Base-by-base conservation (phyloP, 2,113 vertebrate species). In the Malaclemys terrapin region DNA sequence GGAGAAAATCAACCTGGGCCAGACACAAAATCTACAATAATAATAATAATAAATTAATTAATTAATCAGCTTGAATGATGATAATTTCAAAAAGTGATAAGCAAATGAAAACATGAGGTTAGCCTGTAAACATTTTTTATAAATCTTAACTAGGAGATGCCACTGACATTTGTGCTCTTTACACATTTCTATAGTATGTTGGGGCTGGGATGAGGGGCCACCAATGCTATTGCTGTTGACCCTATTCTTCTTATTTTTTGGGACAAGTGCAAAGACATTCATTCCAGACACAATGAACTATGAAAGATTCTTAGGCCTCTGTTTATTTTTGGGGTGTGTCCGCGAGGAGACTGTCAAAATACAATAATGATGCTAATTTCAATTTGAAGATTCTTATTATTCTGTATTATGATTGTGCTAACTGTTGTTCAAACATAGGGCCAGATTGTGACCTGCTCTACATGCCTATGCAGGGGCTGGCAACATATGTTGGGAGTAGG, bases 361-460 rank as follows among this genome's bases (percentile, higher is more conserved):
- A n/a, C 31, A 35, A n/a, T n/a, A 17, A 65, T n/a, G 31, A 19
- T 69, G 16, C 16, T 81, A 62, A 45, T 45, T 82, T 86, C 54
- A 17, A 12, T 90, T 87, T 83, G 2, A 81, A 62, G 20, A 45
- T 88, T 12, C 47, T 82, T 62, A 47, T 27, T 49, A 38, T 25
- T 16, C 80, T 80, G 38, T 79, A 24, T 56, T 79, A 8, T 69
- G 35, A 11, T 59, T 13, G 12, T 76, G 81, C 62, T 82, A 88
- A 6, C 49, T 0, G 0, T 50, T 56, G 19, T 20, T 87, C 29
- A 85, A n/a, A 42, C 2, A 13, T 3, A 29, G 0, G 47, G 49
- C 47, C 45, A 62, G 35, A 81, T 88, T 96, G 56, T 13, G 45
- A 27, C 10, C 42, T 85, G 5, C 45, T 20, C 35, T n/a, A 20